phyloP scores from a whole-genome alignment of 37 sponge, comb jelly and placozoan species.

The Halichondria panicea region DNA sequence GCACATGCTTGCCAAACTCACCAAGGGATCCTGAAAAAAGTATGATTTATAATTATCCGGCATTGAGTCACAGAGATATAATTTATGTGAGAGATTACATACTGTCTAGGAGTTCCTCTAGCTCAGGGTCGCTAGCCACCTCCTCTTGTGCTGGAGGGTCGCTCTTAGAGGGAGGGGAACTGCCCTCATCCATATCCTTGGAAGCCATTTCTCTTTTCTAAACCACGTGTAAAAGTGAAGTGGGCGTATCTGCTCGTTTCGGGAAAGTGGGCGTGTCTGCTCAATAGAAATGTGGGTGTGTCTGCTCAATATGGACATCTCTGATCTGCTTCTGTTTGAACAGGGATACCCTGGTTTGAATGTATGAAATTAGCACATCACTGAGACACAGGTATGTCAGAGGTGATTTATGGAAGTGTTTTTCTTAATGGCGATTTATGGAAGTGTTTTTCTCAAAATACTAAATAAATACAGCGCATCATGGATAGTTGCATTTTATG shows the following conservation, averaged over 20 bases:
- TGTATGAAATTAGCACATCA: too few relatives aligned
- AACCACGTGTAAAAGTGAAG: background rate
- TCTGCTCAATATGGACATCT: too few relatives aligned
- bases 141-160: background rate
- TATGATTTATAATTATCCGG: background rate
- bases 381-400: too few relatives aligned
- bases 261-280: too few relatives aligned
- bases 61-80: background rate
- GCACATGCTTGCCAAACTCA: conserved; percentile 75
- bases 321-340: too few relatives aligned
- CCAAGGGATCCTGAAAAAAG: conserved; percentile 51
- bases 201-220: background rate
- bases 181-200: background rate
- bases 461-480: too few relatives aligned
- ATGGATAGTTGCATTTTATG: too few relatives aligned
- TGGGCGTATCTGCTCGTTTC: background rate
- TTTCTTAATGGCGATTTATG: too few relatives aligned
- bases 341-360: too few relatives aligned
- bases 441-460: too few relatives aligned
- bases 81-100: background rate
- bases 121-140: conserved; percentile 54
- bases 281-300: too few relatives aligned
- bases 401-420: too few relatives aligned
- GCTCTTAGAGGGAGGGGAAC: background rate
- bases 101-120: conserved; percentile 64